Evolutionary conservation across 1,140 invertebrate genomes (phyloP).

Genomic region (Philotrypesis tridentata): DNA sequence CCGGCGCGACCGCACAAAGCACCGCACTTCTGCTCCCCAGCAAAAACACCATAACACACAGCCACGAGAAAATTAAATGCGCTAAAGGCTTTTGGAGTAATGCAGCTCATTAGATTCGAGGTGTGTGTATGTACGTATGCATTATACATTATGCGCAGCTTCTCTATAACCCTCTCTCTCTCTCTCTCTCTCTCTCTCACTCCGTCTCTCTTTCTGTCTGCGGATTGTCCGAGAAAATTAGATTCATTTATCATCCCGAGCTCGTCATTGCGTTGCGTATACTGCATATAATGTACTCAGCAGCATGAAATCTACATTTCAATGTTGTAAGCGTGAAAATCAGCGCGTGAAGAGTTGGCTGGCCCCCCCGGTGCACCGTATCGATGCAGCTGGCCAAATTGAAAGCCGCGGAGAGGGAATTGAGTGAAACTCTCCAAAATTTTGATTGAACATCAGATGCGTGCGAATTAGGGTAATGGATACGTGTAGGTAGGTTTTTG

Average conservation of each 20-base stretch:
- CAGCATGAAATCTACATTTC: slow-evolving; percentile 7
- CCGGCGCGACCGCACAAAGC: neutral
- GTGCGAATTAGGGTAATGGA: neutral
- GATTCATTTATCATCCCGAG: slow-evolving; percentile 36
- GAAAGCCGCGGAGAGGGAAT: neutral
- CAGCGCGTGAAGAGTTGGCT: neutral
- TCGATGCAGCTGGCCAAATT: neutral
- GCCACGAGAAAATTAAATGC: slow-evolving; percentile 14
- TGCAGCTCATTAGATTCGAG: slow-evolving; percentile 15
- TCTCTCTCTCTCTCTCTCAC: neutral
- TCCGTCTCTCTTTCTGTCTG: no score
- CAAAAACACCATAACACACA: slow-evolving; percentile 16
- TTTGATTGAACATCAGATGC: neutral
- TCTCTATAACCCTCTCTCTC: neutral
- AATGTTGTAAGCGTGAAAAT: neutral
- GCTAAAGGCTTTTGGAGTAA: neutral
- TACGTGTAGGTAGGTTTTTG: neutral
- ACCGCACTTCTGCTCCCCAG: neutral
- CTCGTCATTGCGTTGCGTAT: neutral
- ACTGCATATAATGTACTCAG: neutral
- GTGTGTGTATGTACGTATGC: neutral
- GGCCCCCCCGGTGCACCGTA: neutral
- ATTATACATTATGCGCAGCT: neutral
- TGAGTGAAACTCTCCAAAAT: neutral
- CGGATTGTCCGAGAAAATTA: slow-evolving; percentile 43